Percentiles rank a stretch among this genome's conserved stretches.
These are phyloP conservation scores for Pontoporia blainvillei DNA, from an alignment of 2,113 vertebrate species.

Conservation along the genomic window DNA sequence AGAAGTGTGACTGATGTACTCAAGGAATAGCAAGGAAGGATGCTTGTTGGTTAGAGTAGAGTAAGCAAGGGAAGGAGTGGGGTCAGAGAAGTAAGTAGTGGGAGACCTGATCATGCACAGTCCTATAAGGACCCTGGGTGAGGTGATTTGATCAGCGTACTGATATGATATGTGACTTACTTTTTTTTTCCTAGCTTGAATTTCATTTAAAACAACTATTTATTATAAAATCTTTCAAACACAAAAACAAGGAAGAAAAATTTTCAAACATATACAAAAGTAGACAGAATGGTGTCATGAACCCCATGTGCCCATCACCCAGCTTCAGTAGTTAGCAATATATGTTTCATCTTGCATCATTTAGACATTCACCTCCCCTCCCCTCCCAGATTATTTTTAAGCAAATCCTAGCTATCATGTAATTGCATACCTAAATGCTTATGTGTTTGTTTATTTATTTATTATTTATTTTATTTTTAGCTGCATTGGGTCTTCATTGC, in stretches of 20 bases:
- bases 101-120: not conserved
- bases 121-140: not conserved
- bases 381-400: not conserved
- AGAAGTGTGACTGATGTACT: not conserved
- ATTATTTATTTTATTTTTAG: too few relatives aligned
- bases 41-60: not conserved
- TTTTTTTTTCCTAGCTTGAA: not conserved
- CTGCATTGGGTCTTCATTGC: too few relatives aligned
- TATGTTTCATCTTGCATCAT: not conserved
- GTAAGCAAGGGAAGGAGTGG: not conserved
- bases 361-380: not conserved
- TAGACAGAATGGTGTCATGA: not conserved
- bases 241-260: not conserved
- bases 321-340: not conserved
- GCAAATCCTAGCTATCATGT: not conserved
- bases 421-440: not conserved
- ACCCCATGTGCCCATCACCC: fast-evolving
- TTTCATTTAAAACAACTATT: not conserved
- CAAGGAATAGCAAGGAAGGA: not conserved
- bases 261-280: not conserved
- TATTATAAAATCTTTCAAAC: not conserved
- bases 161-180: not conserved
- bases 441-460: not conserved
- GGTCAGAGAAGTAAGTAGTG: not conserved
- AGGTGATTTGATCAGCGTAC: not conserved